Conservation (phyloP, 2,113 vertebrate species). For the Seriola quinqueradiata region DNA sequence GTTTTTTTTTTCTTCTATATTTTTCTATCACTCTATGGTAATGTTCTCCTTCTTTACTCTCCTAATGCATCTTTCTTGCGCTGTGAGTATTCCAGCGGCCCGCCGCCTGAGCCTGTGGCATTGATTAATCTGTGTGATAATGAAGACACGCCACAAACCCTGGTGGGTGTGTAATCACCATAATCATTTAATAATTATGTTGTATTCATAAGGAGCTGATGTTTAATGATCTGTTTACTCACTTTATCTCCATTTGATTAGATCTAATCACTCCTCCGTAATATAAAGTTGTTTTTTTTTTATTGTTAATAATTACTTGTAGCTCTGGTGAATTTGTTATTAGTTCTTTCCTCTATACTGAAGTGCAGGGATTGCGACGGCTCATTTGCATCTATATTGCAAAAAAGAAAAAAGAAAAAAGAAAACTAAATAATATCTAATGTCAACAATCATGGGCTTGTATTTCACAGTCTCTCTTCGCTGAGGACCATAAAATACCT, state of each 20-base stretch:
- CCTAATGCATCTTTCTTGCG: neutral
- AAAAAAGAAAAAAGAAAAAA: slow-evolving; percentile 22
- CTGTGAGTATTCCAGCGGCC: slow-evolving; percentile 18
- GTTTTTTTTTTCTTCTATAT: too few relatives aligned
- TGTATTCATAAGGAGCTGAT: slow-evolving; percentile 65
- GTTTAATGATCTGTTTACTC: slow-evolving; percentile 73
- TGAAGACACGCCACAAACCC: slow-evolving; percentile 59
- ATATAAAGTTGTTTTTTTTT: slow-evolving; percentile 41
- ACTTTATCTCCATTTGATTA: slow-evolving; percentile 72
- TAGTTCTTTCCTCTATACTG: neutral
- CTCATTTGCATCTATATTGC: slow-evolving; percentile 67
- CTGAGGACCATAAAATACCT: slow-evolving; percentile 62
- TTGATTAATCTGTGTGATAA: slow-evolving; percentile 70
- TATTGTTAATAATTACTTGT: slow-evolving; percentile 55
- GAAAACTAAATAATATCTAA: slow-evolving; percentile 58
- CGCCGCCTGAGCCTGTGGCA: slow-evolving; percentile 29
- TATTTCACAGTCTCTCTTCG: slow-evolving; percentile 65
- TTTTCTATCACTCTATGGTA: neutral
- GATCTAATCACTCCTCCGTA: slow-evolving; percentile 66
- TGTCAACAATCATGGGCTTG: slow-evolving; percentile 64
- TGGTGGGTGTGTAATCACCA: slow-evolving; percentile 68
- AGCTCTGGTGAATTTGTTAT: slow-evolving; percentile 47
- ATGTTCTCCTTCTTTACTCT: neutral
- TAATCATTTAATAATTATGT: slow-evolving; percentile 79
- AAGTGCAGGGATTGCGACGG: slow-evolving; percentile 5